phyloP scores from a whole-genome alignment of 2,797 vertebrate genomes.

The Lepus townsendii region DNA sequence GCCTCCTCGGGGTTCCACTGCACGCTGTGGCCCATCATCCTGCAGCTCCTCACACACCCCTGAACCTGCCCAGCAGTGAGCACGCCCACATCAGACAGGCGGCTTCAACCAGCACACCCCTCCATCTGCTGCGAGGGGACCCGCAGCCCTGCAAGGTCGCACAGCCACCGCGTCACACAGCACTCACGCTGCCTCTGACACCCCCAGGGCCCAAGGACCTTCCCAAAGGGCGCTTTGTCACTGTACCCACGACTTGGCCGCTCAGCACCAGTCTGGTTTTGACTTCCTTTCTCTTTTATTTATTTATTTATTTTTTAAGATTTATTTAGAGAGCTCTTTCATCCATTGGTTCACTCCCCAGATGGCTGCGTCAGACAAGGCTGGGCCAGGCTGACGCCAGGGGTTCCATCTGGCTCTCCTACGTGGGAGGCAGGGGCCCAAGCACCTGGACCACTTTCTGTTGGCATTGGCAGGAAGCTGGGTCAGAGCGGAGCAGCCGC shows the following conservation, averaged over 20 bases:
- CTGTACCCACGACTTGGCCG: not conserved
- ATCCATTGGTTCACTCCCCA: too few relatives aligned
- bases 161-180: not conserved
- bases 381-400: too few relatives aligned
- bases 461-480: too few relatives aligned
- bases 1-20: conserved; percentile 30
- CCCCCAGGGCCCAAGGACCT: not conserved
- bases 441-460: too few relatives aligned
- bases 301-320: too few relatives aligned
- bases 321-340: too few relatives aligned
- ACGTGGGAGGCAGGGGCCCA: too few relatives aligned
- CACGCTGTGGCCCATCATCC: not conserved
- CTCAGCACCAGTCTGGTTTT: not conserved
- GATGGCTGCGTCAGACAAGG: too few relatives aligned
- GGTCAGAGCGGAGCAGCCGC: too few relatives aligned
- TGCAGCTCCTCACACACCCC: not conserved
- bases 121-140: not conserved
- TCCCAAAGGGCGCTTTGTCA: not conserved
- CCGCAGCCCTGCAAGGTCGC: not conserved
- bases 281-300: too few relatives aligned
- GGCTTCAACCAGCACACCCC: conserved; percentile 1
- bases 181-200: not conserved
- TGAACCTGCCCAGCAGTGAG: conserved; percentile 38
- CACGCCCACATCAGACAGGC: not conserved
- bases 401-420: too few relatives aligned